A percentile compares a stretch with the other conserved stretches of the same genome.
Conservation (phyloP, 2,797 vertebrate species). For the Gallinago stenura region DNA sequence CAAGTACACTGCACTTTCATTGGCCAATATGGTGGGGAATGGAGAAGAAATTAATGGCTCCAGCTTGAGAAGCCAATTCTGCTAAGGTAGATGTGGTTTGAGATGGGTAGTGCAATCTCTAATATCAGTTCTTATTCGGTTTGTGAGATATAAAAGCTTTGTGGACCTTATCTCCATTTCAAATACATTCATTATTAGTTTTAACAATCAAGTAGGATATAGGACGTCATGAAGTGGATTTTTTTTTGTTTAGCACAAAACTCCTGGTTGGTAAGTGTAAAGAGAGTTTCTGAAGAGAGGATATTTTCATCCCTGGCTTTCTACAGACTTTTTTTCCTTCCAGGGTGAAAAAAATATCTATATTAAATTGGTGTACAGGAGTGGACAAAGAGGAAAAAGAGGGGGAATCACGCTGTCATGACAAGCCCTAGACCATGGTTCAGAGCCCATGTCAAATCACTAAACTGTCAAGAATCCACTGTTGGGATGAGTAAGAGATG, state of each 20-base stretch:
- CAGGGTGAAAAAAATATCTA: background rate
- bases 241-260: background rate
- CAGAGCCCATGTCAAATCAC: background rate
- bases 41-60: background rate
- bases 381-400: background rate
- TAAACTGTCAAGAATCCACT: background rate
- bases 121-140: background rate
- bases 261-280: background rate
- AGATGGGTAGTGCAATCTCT: background rate
- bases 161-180: background rate
- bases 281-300: background rate
- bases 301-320: background rate
- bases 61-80: background rate
- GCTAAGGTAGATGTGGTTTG: background rate
- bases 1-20: fast-evolving
- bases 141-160: background rate
- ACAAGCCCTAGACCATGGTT: background rate
- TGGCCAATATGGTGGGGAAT: background rate
- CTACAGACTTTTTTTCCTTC: background rate
- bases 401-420: background rate
- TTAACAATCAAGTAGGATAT: background rate
- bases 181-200: background rate
- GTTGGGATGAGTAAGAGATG: background rate
- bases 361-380: background rate
- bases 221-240: background rate